A percentile compares a stretch with the other conserved stretches of the same genome.
Conservation (phyloP, 2,113 vertebrate genomes). For the Microtus oregoni region DNA sequence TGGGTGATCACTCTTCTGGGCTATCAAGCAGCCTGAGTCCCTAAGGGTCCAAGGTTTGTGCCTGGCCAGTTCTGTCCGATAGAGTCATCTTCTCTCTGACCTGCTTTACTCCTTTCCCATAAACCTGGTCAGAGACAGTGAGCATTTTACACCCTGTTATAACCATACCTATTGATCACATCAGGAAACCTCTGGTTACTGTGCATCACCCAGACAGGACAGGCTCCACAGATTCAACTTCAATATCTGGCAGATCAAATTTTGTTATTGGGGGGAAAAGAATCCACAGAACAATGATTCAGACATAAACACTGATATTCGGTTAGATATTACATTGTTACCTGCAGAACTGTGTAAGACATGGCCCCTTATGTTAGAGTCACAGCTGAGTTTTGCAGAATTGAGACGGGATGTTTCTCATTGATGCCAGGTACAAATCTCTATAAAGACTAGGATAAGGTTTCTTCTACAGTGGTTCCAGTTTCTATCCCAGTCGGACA, state of each 20-base stretch:
- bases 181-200: slow-evolving; percentile 56
- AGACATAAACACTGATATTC: not conserved
- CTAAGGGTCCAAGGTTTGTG: slow-evolving; percentile 71
- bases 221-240: slow-evolving; percentile 81
- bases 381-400: not conserved
- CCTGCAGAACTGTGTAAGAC: not conserved
- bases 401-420: not conserved
- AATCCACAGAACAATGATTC: not conserved
- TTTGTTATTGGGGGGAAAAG: slow-evolving; percentile 82
- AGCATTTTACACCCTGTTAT: not conserved
- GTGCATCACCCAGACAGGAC: slow-evolving; percentile 76
- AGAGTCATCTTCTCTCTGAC: slow-evolving; percentile 57
- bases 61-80: not conserved
- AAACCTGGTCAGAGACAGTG: slow-evolving; percentile 54
- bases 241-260: slow-evolving; percentile 91
- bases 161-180: not conserved
- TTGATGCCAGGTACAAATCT: not conserved
- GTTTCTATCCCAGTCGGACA: not conserved
- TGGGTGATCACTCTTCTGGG: slow-evolving; percentile 53
- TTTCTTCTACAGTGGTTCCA: not conserved
- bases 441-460: not conserved
- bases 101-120: slow-evolving; percentile 27
- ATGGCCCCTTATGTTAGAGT: not conserved
- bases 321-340: not conserved
- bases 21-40: slow-evolving; percentile 52